These are phyloP conservation scores for Atrichornis clamosus DNA, from an alignment of 2,113 vertebrate genomes.

Conservation along the genomic window DNA sequence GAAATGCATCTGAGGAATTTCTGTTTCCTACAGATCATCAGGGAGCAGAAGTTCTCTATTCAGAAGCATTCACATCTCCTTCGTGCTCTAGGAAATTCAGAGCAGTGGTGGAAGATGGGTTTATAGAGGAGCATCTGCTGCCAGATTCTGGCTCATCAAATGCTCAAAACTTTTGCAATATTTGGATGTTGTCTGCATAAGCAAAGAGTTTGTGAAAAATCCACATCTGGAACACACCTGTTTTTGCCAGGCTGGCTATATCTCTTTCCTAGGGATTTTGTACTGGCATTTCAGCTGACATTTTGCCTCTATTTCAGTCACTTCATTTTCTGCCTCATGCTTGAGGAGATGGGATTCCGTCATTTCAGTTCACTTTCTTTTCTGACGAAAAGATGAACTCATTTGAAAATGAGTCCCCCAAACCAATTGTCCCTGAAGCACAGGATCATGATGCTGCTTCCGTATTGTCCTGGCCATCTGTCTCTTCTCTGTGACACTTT, in stretches of 20 bases:
- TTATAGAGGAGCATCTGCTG: not conserved
- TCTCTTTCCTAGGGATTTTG: not conserved
- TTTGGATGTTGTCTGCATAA: not conserved
- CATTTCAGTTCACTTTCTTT: not conserved
- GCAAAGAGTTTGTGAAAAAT: slow-evolving; percentile 4
- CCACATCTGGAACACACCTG: slow-evolving; percentile 27
- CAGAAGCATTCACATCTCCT: not conserved
- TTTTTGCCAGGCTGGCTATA: slow-evolving; percentile 27
- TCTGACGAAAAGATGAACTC: not conserved
- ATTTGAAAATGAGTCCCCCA: not conserved
- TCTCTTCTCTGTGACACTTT: not conserved
- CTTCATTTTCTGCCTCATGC: not conserved
- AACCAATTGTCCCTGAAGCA: not conserved
- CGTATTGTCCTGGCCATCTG: not conserved
- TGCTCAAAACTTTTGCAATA: not conserved
- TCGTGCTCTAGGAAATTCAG: not conserved
- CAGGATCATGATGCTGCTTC: not conserved
- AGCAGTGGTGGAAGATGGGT: not conserved
- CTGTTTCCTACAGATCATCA: not conserved
- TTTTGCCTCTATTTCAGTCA: not conserved
- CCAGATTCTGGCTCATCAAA: not conserved
- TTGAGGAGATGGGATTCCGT: not conserved
- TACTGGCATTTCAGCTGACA: not conserved
- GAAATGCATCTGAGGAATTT: not conserved
- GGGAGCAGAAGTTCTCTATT: not conserved